Evolutionary conservation across 2,113 vertebrate species (phyloP).

Genomic region (Elgaria multicarinata): DNA sequence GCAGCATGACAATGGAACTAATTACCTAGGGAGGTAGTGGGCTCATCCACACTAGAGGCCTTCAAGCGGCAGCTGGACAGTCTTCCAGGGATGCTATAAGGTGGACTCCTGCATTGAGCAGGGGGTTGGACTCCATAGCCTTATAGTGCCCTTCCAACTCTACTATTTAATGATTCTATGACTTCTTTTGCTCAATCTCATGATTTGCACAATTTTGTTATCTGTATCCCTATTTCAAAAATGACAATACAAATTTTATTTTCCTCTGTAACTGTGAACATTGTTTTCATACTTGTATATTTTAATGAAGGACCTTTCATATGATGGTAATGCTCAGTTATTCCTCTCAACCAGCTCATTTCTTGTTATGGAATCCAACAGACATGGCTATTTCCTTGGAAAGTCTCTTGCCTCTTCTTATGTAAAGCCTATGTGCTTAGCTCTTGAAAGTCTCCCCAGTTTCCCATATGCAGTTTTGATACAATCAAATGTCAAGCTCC

Average conservation of each 20-base stretch:
- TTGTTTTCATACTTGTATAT: not conserved
- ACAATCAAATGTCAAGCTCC: not conserved
- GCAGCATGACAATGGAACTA: too few relatives aligned
- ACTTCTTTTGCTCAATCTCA: not conserved
- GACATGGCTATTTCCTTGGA: not conserved
- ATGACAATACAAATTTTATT: not conserved
- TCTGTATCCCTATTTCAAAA: not conserved
- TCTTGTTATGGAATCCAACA: not conserved
- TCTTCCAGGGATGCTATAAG: too few relatives aligned
- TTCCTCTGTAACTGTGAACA: not conserved
- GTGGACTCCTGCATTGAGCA: too few relatives aligned
- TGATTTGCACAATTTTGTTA: not conserved
- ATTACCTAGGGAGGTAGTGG: too few relatives aligned
- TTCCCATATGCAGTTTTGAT: not conserved
- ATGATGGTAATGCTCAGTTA: not conserved
- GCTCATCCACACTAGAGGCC: too few relatives aligned
- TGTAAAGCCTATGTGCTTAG: not conserved
- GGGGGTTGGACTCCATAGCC: too few relatives aligned
- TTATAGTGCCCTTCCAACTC: too few relatives aligned
- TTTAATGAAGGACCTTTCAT: not conserved
- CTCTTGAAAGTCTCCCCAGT: not conserved
- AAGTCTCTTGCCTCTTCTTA: not conserved
- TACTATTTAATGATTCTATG: too few relatives aligned
- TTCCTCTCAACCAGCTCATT: not conserved
- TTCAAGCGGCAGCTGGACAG: too few relatives aligned